Percentiles rank a stretch among this genome's conserved stretches.
Conservation (phyloP, 2,888 invertebrate genomes). For the Tetragonula carbonaria region DNA sequence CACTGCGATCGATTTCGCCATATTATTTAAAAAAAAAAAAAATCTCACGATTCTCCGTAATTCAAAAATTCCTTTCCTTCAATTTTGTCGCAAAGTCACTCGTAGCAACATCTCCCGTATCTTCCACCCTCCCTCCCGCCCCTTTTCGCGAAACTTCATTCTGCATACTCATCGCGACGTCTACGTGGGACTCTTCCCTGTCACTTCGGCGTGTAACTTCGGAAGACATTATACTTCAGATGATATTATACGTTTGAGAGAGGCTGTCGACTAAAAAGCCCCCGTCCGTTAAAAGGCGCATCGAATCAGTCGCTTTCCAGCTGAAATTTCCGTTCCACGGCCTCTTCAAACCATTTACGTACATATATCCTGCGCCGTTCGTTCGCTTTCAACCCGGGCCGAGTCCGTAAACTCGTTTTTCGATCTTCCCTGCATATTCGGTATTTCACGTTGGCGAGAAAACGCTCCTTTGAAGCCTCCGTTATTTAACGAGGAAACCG, state of each 20-base stretch:
- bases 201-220: not conserved
- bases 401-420: constrained; percentile 2
- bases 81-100: not conserved
- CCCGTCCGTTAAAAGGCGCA: constrained; percentile 19
- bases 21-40: not conserved
- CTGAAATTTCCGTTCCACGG: constrained; percentile 13
- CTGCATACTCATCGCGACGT: not conserved
- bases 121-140: not conserved
- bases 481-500: constrained; percentile 1
- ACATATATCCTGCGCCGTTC: not conserved
- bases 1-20: no score
- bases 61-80: not conserved
- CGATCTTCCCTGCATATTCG: constrained; percentile 17
- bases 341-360: constrained; percentile 12
- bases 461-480: constrained; percentile 1
- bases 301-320: constrained; percentile 23
- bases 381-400: not conserved
- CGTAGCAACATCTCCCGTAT: not conserved
- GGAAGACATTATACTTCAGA: constrained; percentile 31
- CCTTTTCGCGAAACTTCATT: not conserved
- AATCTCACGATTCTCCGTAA: not conserved
- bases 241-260: constrained; percentile 20
- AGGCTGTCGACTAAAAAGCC: constrained; percentile 27
- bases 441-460: not conserved
- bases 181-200: not conserved